Percentiles rank a stretch among this genome's conserved stretches.
These are phyloP conservation scores for Drepana falcataria DNA, from an alignment of 2,888 invertebrate genomes.

Conservation along the genomic window DNA sequence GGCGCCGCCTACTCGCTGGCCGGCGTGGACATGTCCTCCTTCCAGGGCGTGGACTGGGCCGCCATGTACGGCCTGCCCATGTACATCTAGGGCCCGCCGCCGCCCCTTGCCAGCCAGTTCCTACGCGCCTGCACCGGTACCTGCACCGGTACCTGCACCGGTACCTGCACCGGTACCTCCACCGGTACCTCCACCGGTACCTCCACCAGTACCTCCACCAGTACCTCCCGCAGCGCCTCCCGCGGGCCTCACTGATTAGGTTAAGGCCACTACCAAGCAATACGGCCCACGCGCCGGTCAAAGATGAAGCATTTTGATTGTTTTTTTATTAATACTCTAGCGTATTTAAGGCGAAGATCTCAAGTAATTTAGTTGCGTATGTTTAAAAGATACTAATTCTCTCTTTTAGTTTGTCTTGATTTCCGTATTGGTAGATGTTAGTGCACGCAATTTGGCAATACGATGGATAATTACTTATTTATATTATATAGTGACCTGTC, in stretches of 20 bases:
- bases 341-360: slow-evolving; percentile 66
- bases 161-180: slow-evolving; percentile 25
- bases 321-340: slow-evolving; percentile 32
- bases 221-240: slow-evolving; percentile 24
- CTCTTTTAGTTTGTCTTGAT: slow-evolving; percentile 45
- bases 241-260: slow-evolving; percentile 45
- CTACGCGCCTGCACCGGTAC: slow-evolving; percentile 29
- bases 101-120: slow-evolving; percentile 14
- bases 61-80: slow-evolving; percentile 95
- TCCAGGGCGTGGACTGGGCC: slow-evolving; percentile 94
- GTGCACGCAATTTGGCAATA: slow-evolving; percentile 71
- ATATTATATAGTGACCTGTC: slow-evolving; percentile 29
- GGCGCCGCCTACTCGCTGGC: slow-evolving; percentile 89
- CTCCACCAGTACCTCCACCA: slow-evolving; percentile 26
- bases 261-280: slow-evolving; percentile 46
- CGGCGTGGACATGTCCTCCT: slow-evolving; percentile 94
- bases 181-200: slow-evolving; percentile 36
- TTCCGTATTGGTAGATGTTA: slow-evolving; percentile 42
- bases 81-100: slow-evolving; percentile 83
- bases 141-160: slow-evolving; percentile 26
- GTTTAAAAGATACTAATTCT: slow-evolving; percentile 26
- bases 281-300: slow-evolving; percentile 51
- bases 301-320: slow-evolving; percentile 69
- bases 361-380: slow-evolving; percentile 67
- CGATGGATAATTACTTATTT: slow-evolving; percentile 11